Evolutionary conservation across 1,140 invertebrate species (phyloP), one percentile per base, ranked within the genome.

Genomic region (Neoseiulus cucumeris): DNA sequence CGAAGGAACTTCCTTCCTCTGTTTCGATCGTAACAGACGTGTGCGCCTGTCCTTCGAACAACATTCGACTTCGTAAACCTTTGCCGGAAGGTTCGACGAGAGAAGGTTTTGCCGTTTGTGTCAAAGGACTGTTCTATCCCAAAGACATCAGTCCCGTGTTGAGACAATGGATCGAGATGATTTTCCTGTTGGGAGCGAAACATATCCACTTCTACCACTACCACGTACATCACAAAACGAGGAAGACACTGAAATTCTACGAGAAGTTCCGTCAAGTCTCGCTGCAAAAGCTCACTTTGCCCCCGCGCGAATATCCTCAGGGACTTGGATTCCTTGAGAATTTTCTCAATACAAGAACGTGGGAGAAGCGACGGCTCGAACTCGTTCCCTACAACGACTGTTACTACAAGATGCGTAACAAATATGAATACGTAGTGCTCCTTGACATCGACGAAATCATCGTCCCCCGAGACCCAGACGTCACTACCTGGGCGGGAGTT

Each of bases 351-450:
- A 59, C 25, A 6, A 59, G 33, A 20, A 25, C 51, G 22, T 85
- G 84, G 82, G 83, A 85, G 68, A 81, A 84, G 68, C 75, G 85
- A 67, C 76, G 83, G 68, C 80, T 84, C 74, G 84, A 86, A 72
- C 74, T 86, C 41, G 76, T 86, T 65, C 80, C 84, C 0, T 87
- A 86, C 72, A 87, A 87, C 72, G 84, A 86, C 68, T 84, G 83
- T 67, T 80, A 86, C 55, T 86, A 87, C 72, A 80, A 82, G 70
- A 84, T 83, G 73, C 72, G 84, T 30, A 71, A 79, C 66, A 78
- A 76, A 64, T 82, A 82, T 4, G 75, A 81, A 68, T 86, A 78
- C 73, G 78, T 86, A 17, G 71, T 85, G 7, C 83, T 84, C 7
- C 74, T 85, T 68, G 85, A 86, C 71, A 76, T 84, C 29, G 85